Percentiles rank a stretch among this genome's conserved stretches.
Evolutionary conservation across 92 coral and sea anemone species (phyloP).

Genomic region (Actinernus sp.): DNA sequence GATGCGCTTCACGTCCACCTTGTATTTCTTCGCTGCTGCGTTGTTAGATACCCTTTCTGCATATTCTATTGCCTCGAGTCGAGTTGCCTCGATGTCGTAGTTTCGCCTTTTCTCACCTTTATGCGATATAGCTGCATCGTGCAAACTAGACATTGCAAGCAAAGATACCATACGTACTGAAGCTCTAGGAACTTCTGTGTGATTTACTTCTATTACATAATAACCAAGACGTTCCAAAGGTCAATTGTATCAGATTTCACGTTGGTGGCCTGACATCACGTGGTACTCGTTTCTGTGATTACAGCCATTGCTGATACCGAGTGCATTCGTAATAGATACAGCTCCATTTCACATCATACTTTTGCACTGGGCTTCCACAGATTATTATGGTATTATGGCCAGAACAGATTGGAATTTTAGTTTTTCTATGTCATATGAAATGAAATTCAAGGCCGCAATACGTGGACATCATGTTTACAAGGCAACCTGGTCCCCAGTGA

Average conservation of each 20-base stretch:
- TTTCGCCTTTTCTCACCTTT: slow-evolving; percentile 32
- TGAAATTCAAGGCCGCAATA: slow-evolving; percentile 40
- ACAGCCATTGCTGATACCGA: too few species aligned
- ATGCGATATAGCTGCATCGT: slow-evolving; percentile 6
- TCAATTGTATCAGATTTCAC: too few species aligned
- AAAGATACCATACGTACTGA: too few species aligned
- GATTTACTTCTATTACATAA: too few species aligned
- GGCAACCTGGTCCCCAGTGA: slow-evolving; percentile 4
- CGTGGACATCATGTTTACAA: slow-evolving; percentile 47
- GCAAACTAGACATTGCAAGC: too few species aligned
- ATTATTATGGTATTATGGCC: slow-evolving; percentile 1
- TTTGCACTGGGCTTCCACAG: too few species aligned
- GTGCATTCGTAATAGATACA: too few species aligned
- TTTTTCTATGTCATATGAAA: slow-evolving; percentile 20
- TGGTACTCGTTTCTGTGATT: too few species aligned
- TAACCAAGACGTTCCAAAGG: too few species aligned
- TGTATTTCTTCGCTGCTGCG: slow-evolving; percentile 38
- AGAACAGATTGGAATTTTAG: neutral
- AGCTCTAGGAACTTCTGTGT: too few species aligned
- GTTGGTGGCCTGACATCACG: too few species aligned
- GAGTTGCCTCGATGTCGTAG: slow-evolving; percentile 34
- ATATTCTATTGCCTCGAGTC: slow-evolving; percentile 24
- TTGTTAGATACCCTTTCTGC: slow-evolving; percentile 35
- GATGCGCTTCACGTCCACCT: slow-evolving; percentile 38
- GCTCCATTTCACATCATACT: too few species aligned